A percentile compares a stretch with the other conserved stretches of the same genome.
These are phyloP conservation scores for Carcina quercana DNA, from an alignment of 2,888 invertebrate species.

Conservation along the genomic window DNA sequence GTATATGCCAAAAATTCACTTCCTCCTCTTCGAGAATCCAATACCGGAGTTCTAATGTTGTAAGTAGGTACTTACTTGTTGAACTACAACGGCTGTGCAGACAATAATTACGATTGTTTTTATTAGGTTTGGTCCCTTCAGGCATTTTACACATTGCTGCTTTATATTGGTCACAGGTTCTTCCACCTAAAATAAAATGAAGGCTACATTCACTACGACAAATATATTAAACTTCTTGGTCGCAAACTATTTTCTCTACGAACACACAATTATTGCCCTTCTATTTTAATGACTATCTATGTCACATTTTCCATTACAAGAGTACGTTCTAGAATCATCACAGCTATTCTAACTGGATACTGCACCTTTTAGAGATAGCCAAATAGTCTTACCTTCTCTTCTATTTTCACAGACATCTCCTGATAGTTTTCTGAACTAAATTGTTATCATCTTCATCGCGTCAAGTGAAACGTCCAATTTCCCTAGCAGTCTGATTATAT, in stretches of 20 bases:
- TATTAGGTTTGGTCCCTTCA: conserved; percentile 71
- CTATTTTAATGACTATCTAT: too few species aligned
- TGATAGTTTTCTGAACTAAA: not conserved
- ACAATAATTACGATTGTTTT: conserved; percentile 70
- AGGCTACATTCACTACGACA: too few species aligned
- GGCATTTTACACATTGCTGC: conserved; percentile 46
- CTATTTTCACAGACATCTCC: conserved; percentile 15
- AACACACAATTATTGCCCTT: not conserved
- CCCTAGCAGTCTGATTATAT: not conserved
- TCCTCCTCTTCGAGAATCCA: too few species aligned
- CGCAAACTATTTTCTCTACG: not conserved
- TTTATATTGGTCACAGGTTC: conserved; percentile 28
- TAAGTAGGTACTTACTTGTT: conserved; percentile 77
- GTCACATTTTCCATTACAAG: too few species aligned
- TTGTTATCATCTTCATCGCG: too few species aligned
- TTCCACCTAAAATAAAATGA: conserved; percentile 21
- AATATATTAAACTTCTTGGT: not conserved
- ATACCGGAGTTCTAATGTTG: too few species aligned
- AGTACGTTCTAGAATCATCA: too few species aligned
- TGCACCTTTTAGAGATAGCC: not conserved
- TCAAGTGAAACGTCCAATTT: conserved; percentile 1
- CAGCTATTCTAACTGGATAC: too few species aligned
- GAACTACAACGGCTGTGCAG: conserved; percentile 72
- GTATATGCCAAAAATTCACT: too few species aligned
- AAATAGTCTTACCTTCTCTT: conserved; percentile 13